Conservation (phyloP, 2,797 vertebrate genomes). For the Cynopterus sphinx region DNA sequence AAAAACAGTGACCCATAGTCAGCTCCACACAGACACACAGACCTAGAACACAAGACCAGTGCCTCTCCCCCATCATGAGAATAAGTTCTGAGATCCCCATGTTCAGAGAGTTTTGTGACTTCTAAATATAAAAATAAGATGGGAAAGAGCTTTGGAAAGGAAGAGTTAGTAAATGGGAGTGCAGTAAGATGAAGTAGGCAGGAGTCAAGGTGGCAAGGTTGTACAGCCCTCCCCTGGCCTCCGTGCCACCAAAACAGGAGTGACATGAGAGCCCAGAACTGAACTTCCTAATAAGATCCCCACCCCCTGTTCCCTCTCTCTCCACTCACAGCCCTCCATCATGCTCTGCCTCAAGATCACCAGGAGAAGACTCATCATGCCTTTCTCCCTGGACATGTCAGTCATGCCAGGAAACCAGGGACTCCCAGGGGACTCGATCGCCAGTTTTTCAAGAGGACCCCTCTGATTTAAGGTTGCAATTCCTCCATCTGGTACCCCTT, state of each 20-base stretch:
- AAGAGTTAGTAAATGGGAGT: not conserved
- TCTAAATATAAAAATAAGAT: not conserved
- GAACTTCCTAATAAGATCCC: not conserved
- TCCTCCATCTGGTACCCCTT: not conserved
- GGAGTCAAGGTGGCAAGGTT: not conserved
- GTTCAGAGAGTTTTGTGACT: not conserved
- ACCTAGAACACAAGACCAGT: not conserved
- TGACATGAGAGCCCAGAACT: not conserved
- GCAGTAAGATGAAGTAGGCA: not conserved
- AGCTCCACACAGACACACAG: not conserved
- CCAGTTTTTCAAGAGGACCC: not conserved
- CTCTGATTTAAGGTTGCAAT: not conserved
- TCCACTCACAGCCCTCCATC: not conserved
- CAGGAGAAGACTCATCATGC: not conserved
- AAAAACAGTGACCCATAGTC: not conserved
- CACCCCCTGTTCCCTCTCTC: rapidly evolving
- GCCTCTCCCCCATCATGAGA: not conserved
- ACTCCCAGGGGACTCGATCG: too few relatives aligned
- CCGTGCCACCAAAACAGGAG: not conserved
- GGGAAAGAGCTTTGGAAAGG: not conserved
- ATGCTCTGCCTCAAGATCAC: not conserved
- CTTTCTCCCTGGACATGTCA: not conserved
- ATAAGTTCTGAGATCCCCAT: not conserved
- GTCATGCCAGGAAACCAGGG: not conserved
- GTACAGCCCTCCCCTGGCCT: not conserved